Evolutionary conservation across 2,797 vertebrate species (phyloP).

Genomic region (Delichon dasypus): DNA sequence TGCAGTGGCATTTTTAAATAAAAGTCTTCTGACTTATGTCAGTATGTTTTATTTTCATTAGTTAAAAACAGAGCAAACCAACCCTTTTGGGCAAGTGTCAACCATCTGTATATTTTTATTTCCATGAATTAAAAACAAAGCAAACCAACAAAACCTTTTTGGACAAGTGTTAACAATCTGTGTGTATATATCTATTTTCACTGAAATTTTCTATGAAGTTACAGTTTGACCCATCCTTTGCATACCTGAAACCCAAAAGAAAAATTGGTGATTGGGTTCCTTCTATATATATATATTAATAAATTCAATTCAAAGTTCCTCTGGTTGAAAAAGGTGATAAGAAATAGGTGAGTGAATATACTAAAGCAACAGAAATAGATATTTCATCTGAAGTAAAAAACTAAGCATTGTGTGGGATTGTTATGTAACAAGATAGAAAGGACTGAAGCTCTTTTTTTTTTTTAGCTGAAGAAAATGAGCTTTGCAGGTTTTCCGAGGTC

Average conservation of each 20-base stretch:
- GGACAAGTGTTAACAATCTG: not conserved
- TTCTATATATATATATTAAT: not conserved
- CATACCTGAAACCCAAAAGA: not conserved
- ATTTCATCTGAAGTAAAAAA: conserved; percentile 25
- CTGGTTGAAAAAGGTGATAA: not conserved
- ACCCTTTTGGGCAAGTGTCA: not conserved
- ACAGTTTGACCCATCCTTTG: not conserved
- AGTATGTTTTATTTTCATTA: not conserved
- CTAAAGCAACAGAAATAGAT: not conserved
- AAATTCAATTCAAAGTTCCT: not conserved
- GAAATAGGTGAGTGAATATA: not conserved
- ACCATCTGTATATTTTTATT: not conserved
- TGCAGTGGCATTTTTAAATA: not conserved
- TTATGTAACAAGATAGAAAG: conserved; percentile 17
- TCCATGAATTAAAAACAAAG: not conserved
- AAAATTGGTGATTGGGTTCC: not conserved
- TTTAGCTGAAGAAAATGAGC: not conserved
- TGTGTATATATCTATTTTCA: not conserved
- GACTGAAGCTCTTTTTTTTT: not conserved
- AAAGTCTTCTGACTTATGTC: not conserved
- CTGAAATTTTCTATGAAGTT: not conserved
- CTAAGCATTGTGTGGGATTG: not conserved
- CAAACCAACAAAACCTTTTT: not conserved
- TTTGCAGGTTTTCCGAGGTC: not conserved
- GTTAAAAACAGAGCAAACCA: not conserved